phyloP scores from a whole-genome alignment of 2,797 vertebrate genomes.

The Aselliscus stoliczkanus region DNA sequence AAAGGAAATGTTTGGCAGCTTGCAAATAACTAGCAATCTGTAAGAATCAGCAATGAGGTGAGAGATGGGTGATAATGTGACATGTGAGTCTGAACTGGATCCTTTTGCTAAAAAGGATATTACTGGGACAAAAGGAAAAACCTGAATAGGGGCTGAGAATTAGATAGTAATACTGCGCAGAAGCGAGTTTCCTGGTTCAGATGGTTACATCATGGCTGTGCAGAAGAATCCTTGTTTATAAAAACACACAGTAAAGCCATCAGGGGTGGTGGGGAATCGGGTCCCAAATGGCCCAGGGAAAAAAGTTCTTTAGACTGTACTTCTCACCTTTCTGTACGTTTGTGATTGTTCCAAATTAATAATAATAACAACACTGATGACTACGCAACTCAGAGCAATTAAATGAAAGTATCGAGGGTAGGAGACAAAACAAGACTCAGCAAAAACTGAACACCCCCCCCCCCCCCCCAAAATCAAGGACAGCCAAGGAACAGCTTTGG shows the following conservation, averaged over 20 bases:
- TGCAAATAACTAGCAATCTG: not conserved
- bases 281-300: not conserved
- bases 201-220: not conserved
- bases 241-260: not conserved
- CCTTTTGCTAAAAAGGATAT: not conserved
- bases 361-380: not conserved
- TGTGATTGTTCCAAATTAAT: not conserved
- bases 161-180: not conserved
- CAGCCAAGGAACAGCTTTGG: not conserved
- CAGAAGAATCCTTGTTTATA: not conserved
- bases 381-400: not conserved
- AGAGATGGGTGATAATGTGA: not conserved
- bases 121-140: not conserved
- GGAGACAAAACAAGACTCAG: not conserved
- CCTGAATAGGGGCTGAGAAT: not conserved
- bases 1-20: not conserved
- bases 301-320: not conserved
- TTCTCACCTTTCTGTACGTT: not conserved
- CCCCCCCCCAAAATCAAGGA: not conserved
- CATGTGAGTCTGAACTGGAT: not conserved
- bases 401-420: not conserved
- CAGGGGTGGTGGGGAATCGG: not conserved
- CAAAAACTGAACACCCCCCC: not conserved
- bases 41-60: not conserved
- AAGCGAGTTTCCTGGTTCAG: not conserved